Percentiles rank a stretch among this genome's conserved stretches.
phyloP scores from a whole-genome alignment of 2,888 invertebrate genomes.

The Amiota minor region DNA sequence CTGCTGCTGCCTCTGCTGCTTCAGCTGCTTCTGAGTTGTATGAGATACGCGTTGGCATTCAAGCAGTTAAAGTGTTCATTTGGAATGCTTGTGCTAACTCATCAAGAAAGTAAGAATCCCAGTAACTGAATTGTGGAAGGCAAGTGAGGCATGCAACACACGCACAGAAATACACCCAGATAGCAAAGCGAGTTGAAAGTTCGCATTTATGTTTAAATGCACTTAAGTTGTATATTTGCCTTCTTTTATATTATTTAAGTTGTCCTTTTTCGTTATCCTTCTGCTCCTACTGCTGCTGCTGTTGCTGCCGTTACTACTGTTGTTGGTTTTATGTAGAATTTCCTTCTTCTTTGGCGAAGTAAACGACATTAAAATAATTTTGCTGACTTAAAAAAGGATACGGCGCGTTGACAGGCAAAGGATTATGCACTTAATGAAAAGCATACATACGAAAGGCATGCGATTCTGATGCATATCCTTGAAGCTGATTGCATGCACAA shows the following conservation, averaged over 20 bases:
- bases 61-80: conserved; percentile 7
- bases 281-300: not conserved
- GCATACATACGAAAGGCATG: conserved; percentile 48
- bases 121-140: not conserved
- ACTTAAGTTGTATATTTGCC: conserved; percentile 21
- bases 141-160: too few relatives aligned
- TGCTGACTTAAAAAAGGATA: conserved; percentile 58
- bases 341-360: not conserved
- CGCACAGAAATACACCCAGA: too few relatives aligned
- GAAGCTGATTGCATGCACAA: conserved; percentile 3
- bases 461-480: conserved; percentile 3
- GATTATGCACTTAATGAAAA: conserved; percentile 68
- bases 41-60: conserved; percentile 5
- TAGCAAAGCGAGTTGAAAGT: conserved; percentile 1
- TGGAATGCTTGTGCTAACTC: not conserved
- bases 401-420: conserved; percentile 46
- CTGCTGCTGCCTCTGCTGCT: conserved; percentile 47
- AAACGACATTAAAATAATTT: conserved; percentile 58
- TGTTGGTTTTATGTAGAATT: not conserved
- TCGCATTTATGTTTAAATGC: conserved; percentile 13
- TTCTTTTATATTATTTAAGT: conserved; percentile 5
- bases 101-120: not conserved
- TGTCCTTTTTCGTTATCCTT: not conserved
- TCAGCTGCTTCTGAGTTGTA: conserved; percentile 25
- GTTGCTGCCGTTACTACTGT: not conserved